Percentiles rank a stretch among this genome's conserved stretches.
These are phyloP conservation scores for Danio kyathit DNA, from an alignment of 2,797 vertebrate species.

Conservation along the genomic window DNA sequence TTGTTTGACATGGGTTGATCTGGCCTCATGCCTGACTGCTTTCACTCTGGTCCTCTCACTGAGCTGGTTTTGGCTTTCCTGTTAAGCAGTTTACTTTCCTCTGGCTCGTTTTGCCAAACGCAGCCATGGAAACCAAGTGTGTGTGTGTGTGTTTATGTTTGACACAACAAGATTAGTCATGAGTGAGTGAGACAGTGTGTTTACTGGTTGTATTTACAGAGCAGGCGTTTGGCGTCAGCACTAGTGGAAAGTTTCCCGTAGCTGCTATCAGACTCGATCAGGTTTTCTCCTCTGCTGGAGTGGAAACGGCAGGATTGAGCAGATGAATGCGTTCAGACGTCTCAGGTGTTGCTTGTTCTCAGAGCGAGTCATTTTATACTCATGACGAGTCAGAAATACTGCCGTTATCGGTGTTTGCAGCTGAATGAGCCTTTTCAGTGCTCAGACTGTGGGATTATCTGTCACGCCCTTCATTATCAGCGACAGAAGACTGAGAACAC, in stretches of 20 bases:
- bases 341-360: background rate
- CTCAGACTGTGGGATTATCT: background rate
- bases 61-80: slow-evolving; percentile 11
- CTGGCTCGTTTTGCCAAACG: background rate
- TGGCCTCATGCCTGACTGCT: background rate
- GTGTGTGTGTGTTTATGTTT: slow-evolving; percentile 14
- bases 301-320: background rate
- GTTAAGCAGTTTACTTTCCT: slow-evolving; percentile 12
- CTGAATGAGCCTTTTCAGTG: slow-evolving; percentile 1
- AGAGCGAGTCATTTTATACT: background rate
- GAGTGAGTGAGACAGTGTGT: slow-evolving; percentile 25
- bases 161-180: slow-evolving; percentile 17
- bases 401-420: background rate
- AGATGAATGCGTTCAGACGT: background rate
- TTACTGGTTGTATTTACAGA: slow-evolving; percentile 20
- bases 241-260: background rate
- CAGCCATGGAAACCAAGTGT: slow-evolving; percentile 22
- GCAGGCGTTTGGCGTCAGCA: background rate
- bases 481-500: background rate
- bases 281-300: background rate
- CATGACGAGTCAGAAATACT: background rate
- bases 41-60: background rate
- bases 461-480: background rate
- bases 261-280: background rate
- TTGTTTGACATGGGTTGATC: background rate